Base-by-base conservation (phyloP, 30 jellyfish, hydroid and myxozoan genomes). In the Turritopsis rubra region DNA sequence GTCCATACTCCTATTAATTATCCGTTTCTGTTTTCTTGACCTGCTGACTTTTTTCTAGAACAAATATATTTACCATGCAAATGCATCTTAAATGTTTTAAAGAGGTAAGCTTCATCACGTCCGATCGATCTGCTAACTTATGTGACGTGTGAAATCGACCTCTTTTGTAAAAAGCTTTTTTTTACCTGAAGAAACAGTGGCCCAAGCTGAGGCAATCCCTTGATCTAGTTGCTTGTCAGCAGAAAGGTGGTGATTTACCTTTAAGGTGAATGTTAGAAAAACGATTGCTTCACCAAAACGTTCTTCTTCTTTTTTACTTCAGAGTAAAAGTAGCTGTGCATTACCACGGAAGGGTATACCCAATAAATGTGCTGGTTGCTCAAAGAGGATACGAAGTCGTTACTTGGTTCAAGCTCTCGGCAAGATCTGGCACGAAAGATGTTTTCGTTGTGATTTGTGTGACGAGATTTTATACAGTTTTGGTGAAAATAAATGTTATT, bases 291-390 rank as follows among this genome's bases (percentile, higher is more conserved):
- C 60, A 13, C 60, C 5, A 41, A 41, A 41, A 3, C 60, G 13
- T 41, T 41, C 13, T 41, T 41, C 9, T 41, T 41, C 5, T 13
- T 41, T 13, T 41, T 41, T 41, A 41, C 60, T 41, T 41, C 13
- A 41, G 60, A 41, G 60, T 13, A 41, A 41, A 41, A 41, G 60
- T 13, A 41, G 60, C 60, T 3, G 60, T 41, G 60, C 13, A 41
- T 41, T 41, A 3, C 13, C 60, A 41, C 60, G 77, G 21, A 68
- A 68, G 21, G 77, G 30, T 0, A 8, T 1, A 22, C 30, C 77
- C 9, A 68, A 1, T 19, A 74, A 74, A 74, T 74, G 82, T 74
- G 54, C 53, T 74, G 82, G 82, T 20, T 74, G 82, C 41, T n/a
- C 0, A 8, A 74, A 74, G 21, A 26, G 82, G 23, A 74, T 74